phyloP scores from a whole-genome alignment of 2,888 invertebrate species.

The Cacoxenus indagator region DNA sequence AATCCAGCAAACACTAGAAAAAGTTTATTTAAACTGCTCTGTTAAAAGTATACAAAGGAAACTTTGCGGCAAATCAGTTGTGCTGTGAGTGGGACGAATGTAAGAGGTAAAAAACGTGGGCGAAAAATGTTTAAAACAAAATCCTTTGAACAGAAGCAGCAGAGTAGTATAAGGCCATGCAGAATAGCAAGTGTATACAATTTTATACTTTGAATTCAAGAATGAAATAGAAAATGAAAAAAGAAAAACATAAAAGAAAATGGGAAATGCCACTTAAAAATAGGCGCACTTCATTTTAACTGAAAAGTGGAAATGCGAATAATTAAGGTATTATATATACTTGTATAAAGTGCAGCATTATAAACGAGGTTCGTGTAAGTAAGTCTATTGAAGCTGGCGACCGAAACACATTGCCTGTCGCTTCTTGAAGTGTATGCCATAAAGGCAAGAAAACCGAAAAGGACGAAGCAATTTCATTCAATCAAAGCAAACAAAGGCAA shows the following conservation, averaged over 20 bases:
- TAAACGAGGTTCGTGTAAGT: slow-evolving; percentile 1
- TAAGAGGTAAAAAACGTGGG: too few species aligned
- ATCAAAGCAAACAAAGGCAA: slow-evolving; percentile 35
- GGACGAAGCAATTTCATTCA: slow-evolving; percentile 30
- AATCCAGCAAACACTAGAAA: too few species aligned
- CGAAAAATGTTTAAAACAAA: too few species aligned
- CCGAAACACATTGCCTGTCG: slow-evolving; percentile 3
- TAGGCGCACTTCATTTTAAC: slow-evolving; percentile 56
- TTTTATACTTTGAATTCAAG: too few species aligned
- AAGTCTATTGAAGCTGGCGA: slow-evolving; percentile 1
- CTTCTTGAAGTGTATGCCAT: not conserved
- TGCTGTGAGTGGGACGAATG: too few species aligned
- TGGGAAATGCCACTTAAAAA: not conserved
- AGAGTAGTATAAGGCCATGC: too few species aligned
- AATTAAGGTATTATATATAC: slow-evolving; percentile 39
- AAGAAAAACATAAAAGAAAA: not conserved
- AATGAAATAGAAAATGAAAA: too few species aligned
- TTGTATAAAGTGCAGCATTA: not conserved
- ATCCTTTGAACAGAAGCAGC: too few species aligned
- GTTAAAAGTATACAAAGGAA: too few species aligned
- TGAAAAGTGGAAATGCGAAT: slow-evolving; percentile 21
- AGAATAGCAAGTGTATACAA: too few species aligned
- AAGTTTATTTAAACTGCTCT: too few species aligned
- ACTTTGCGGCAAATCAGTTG: too few species aligned
- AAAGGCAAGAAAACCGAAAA: slow-evolving; percentile 16